Conservation (phyloP, 2,797 vertebrate species). For the Ceyx erithaca region DNA sequence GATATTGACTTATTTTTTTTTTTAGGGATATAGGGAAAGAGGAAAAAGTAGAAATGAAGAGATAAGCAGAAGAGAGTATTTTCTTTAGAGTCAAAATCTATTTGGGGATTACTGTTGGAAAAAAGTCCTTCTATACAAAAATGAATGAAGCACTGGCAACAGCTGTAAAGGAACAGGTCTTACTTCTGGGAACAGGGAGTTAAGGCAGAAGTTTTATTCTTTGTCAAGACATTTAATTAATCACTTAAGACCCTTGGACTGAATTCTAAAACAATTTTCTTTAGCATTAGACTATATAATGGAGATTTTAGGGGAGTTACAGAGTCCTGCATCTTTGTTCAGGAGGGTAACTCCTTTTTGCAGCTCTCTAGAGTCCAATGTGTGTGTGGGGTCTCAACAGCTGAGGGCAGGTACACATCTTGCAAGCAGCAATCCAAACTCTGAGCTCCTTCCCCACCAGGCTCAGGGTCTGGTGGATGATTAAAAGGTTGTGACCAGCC, state of each 20-base stretch:
- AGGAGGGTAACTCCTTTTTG: not conserved
- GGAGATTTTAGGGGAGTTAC: not conserved
- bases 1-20: not conserved
- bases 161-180: not conserved
- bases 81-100: not conserved
- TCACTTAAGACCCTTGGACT: not conserved
- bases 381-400: fast-evolving
- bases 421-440: not conserved
- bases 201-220: not conserved
- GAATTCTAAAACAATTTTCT: not conserved
- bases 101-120: not conserved
- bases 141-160: not conserved
- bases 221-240: not conserved
- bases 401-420: not conserved
- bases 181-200: not conserved
- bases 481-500: not conserved
- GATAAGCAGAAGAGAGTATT: not conserved
- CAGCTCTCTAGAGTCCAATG: not conserved
- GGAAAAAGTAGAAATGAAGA: not conserved
- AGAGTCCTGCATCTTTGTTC: fast-evolving
- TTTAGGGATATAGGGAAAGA: not conserved
- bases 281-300: not conserved
- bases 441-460: not conserved
- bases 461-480: not conserved
- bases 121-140: not conserved